Percentiles rank a stretch among this genome's conserved stretches.
Evolutionary conservation across 2,797 vertebrate species (phyloP).

Genomic region (Tinamus major): DNA sequence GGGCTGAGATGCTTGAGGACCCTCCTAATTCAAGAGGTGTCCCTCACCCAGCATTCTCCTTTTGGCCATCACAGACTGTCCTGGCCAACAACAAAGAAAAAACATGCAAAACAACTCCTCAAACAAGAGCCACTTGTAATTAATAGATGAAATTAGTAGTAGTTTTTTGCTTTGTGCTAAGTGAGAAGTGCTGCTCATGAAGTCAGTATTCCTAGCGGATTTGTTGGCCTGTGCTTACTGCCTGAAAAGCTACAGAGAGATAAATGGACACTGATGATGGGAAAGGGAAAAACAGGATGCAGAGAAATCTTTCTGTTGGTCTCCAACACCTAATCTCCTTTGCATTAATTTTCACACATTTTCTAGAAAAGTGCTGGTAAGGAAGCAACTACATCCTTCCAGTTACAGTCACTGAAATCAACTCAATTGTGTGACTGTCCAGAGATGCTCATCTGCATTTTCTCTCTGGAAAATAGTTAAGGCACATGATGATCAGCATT

Average conservation of each 20-base stretch:
- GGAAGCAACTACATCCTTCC: not conserved
- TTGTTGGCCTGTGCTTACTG: not conserved
- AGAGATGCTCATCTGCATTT: not conserved
- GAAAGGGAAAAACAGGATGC: not conserved
- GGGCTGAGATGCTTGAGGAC: not conserved
- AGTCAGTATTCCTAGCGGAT: not conserved
- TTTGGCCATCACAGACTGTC: not conserved
- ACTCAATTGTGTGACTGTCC: not conserved
- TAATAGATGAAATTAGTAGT: not conserved
- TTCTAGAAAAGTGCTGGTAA: not conserved
- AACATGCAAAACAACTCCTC: accelerated
- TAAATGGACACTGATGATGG: not conserved
- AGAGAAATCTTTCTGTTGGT: not conserved
- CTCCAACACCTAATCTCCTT: accelerated
- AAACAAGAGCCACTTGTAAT: not conserved
- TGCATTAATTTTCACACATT: not conserved
- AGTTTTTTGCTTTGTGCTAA: not conserved
- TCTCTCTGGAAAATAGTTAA: accelerated
- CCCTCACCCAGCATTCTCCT: not conserved
- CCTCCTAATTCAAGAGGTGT: not conserved
- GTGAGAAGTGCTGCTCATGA: not conserved
- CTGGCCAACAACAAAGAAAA: not conserved
- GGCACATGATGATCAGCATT: not conserved
- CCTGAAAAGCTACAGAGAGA: not conserved
- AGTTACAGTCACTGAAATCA: accelerated